phyloP scores from a whole-genome alignment of 2,888 invertebrate genomes.

The Drosophila nr. fundita region DNA sequence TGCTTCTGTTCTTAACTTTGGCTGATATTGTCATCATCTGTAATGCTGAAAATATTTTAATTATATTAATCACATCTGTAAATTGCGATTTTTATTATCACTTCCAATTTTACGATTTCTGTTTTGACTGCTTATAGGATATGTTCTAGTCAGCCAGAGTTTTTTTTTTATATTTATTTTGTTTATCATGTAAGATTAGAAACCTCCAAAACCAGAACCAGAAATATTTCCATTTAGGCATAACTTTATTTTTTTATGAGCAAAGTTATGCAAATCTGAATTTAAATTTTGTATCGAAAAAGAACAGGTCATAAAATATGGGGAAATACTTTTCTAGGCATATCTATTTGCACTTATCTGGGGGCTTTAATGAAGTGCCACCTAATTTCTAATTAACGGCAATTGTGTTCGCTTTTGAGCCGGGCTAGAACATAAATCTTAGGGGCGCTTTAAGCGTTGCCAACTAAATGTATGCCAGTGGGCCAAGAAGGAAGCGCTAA shows the following conservation, averaged over 20 bases:
- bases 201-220: background rate
- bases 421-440: conserved; percentile 58
- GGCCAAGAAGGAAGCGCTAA: conserved; percentile 2
- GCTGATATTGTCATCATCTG: background rate
- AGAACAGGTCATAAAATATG: background rate
- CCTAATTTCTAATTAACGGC: conserved; percentile 63
- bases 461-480: conserved; percentile 27
- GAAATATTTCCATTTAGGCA: conserved; percentile 1
- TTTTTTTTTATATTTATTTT: no score
- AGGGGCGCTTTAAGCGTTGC: conserved; percentile 58
- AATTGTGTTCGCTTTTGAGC: conserved; percentile 45
- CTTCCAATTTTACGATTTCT: background rate
- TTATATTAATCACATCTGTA: background rate
- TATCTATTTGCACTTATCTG: conserved; percentile 4
- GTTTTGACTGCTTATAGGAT: background rate
- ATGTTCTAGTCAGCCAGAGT: background rate
- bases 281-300: background rate
- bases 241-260: background rate
- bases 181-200: background rate
- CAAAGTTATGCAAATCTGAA: background rate
- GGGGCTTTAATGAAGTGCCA: conserved; percentile 44
- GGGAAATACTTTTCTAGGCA: background rate
- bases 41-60: background rate
- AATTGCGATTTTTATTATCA: background rate
- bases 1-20: background rate